Evolutionary conservation across 1,140 invertebrate genomes (phyloP), one percentile per base, ranked within the genome.

Genomic region (Sycophaga agraensis): DNA sequence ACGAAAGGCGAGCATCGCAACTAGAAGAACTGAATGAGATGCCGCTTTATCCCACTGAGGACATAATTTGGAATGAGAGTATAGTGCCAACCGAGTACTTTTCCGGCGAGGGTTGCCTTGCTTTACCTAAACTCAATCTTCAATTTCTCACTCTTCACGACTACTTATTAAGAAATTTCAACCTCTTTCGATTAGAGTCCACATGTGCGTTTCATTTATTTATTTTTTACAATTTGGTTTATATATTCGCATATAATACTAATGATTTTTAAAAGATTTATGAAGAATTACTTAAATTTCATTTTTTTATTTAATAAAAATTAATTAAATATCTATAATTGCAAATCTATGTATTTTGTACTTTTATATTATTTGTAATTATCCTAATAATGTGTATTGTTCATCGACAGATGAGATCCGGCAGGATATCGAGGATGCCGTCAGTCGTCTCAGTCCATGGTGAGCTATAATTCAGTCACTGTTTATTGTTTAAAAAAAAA

Each of bases 1-100:
- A 98, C 76, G 95, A 98, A 76, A 84, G 90, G 56, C 86, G 94
- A 48, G 86, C 88, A 16, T 98, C 96, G 0, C 97, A 99, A 72
- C 77, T 99, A 35, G 93, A 99, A 76, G 90, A 92, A 46, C 80
- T 99, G 2, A 99, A 99, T 74, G 91, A 95, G 68, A 97, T 99
- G 93, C 96, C 98, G 0, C 82, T 99, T 0, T 99, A 99, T 80
- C 98, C 97, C 1, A 99, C 96, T 0, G 97, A 99, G 76, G 89
- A 94, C 49, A 90, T 99, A 9, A 97, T 99, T 67, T 99, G 98
- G 98, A 95, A 99, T 81, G 96, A 99, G 76, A 99, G 98, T 74
- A 88, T 99, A 31, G 97, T 99, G 0, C 98, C 98, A 0, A 94
- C 93, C 0, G 96, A 99, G 70, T 98, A 97, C 78, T 98, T 94